Base-by-base conservation (phyloP, 2,888 invertebrate species). In the Thera britannica region DNA sequence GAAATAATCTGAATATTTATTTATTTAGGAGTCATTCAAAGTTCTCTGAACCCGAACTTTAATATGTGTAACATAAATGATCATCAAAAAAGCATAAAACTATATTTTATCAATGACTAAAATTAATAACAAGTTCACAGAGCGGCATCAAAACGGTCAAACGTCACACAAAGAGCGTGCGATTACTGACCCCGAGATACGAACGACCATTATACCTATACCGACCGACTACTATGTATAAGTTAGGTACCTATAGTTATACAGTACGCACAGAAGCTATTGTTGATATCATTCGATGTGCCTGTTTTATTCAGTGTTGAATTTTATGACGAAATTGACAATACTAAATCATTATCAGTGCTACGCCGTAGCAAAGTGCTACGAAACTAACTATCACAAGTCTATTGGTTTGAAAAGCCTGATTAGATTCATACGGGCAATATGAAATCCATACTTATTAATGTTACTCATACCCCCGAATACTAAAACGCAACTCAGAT, bases 141-240 rank as follows among this genome's bases (percentile, higher is more conserved):
- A 34, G 49, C 49, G 56, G 56, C 49, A 56, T 49, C 65, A 51
- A 56, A 59, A n/a, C 41, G 71, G 51, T 62, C 68, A 66, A 64
- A 66, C 56, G 69, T 56, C 75, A 75, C 71, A 81, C 82, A 82
- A 81, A 80, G 74, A 75, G 75, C 71, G 68, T 61, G 75, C 78
- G 83, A 80, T 63, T 81, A 77, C 77, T 80, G 83, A 82, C 80
- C 83, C 79, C 81, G 49, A 58, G 54, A 65, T 65, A 58, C 62
- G 12, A 34, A 57, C 12, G 3, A 1, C 44, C 35, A 12, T 54
- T 9, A 2, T 52, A 52, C 3, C 38, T 9, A 49, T 46, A 54
- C 35, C 23, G 44, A 48, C 38, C 3, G 12, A 2, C 9, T 46
- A 7, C 2, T 46, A 9, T 46, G 49, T 49, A 12, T 49, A 49